Percentiles rank a stretch among this genome's conserved stretches.
phyloP scores from a whole-genome alignment of 2,113 vertebrate genomes.

The Aleadryas rufinucha region DNA sequence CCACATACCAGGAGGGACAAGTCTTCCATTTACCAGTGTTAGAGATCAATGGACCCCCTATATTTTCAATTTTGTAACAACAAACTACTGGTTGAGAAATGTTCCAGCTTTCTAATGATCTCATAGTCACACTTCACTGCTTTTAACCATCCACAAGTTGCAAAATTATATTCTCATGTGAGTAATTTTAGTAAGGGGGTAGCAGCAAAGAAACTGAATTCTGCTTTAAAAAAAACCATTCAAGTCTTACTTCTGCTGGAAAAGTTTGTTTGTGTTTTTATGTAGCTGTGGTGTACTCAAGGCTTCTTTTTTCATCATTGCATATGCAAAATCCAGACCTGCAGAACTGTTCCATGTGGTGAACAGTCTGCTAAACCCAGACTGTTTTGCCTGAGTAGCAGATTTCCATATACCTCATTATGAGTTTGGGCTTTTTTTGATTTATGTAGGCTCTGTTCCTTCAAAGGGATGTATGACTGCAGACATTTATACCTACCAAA shows the following conservation, averaged over 20 bases:
- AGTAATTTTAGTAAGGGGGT: background rate
- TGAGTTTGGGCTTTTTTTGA: background rate
- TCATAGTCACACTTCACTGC: background rate
- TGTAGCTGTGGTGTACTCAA: background rate
- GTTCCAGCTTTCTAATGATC: background rate
- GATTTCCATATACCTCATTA: conserved; percentile 53
- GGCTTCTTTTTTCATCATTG: background rate
- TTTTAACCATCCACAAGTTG: background rate
- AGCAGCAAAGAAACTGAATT: background rate
- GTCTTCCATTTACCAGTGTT: background rate
- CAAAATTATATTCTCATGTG: background rate
- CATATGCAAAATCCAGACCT: conserved; percentile 58
- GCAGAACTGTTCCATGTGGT: conserved; percentile 54
- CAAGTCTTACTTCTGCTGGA: background rate
- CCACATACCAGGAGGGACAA: background rate
- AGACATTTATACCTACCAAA: background rate
- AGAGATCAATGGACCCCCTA: background rate
- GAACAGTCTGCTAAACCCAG: conserved; percentile 56
- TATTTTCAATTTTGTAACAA: background rate
- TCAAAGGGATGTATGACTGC: background rate
- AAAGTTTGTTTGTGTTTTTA: conserved; percentile 27
- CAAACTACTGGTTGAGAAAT: background rate
- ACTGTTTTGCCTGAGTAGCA: conserved; percentile 62
- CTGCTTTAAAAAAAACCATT: background rate
- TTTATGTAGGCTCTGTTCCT: conserved; percentile 28